These are phyloP conservation scores for Drosophila equinoxialis DNA, from an alignment of 1,140 invertebrate genomes.

Conservation along the genomic window DNA sequence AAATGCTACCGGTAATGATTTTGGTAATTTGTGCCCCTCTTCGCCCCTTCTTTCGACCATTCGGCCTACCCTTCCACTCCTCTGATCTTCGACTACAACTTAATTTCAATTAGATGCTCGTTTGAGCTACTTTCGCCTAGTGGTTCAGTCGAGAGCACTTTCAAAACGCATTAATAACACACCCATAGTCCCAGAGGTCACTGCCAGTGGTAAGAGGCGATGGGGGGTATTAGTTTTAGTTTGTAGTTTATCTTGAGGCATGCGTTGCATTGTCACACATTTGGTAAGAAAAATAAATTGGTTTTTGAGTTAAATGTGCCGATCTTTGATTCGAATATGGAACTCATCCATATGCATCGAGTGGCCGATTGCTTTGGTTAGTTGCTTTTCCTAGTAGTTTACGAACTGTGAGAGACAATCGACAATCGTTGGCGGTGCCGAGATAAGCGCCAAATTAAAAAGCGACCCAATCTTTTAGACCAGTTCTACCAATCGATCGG, in stretches of 20 bases:
- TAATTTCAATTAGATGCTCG: constrained; percentile 70
- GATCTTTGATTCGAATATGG: constrained; percentile 32
- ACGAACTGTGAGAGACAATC: constrained; percentile 70
- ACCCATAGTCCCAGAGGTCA: constrained; percentile 27
- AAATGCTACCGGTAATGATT: constrained; percentile 72
- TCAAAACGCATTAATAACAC: constrained; percentile 62
- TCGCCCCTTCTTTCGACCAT: too few species aligned
- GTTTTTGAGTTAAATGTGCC: constrained; percentile 26
- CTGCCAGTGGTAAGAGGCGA: not conserved
- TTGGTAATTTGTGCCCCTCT: constrained; percentile 52
- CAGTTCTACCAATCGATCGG: constrained; percentile 62
- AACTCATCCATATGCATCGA: constrained; percentile 45
- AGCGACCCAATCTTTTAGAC: constrained; percentile 13
- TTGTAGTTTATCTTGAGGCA: constrained; percentile 60
- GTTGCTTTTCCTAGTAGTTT: constrained; percentile 66
- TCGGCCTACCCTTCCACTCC: not conserved
- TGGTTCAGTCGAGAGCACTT: constrained; percentile 26
- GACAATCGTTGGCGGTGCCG: constrained; percentile 34
- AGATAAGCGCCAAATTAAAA: constrained; percentile 62
- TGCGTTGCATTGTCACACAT: constrained; percentile 79
- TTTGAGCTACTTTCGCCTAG: constrained; percentile 49
- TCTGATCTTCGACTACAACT: constrained; percentile 35
- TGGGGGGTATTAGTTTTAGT: constrained; percentile 20
- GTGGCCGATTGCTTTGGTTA: constrained; percentile 30
- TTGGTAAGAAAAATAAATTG: constrained; percentile 76